These are phyloP conservation scores for Dicranocentrus wangi DNA, from an alignment of 2,888 invertebrate species.

Conservation along the genomic window DNA sequence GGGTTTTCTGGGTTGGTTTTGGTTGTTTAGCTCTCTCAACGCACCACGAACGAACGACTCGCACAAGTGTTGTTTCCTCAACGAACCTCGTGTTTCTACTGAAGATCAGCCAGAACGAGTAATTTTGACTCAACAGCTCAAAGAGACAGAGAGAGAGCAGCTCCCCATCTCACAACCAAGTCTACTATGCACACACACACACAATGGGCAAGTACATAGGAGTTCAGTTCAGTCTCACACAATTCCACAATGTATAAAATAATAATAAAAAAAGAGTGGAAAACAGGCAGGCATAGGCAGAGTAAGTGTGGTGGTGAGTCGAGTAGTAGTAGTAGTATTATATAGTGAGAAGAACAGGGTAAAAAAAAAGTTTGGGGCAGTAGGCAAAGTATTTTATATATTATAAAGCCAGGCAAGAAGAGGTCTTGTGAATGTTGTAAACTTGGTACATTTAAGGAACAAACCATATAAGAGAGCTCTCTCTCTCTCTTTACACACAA, in stretches of 20 bases:
- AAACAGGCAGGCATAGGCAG: too few relatives aligned
- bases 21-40: too few relatives aligned
- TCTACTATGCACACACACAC: neutral
- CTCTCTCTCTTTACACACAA: neutral
- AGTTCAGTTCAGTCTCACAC: too few relatives aligned
- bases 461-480: too few relatives aligned
- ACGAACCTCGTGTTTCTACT: conserved; percentile 66
- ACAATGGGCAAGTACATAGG: neutral
- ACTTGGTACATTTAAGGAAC: neutral
- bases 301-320: too few relatives aligned
- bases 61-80: conserved; percentile 56
- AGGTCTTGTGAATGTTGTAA: too few relatives aligned
- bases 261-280: too few relatives aligned
- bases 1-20: too few relatives aligned
- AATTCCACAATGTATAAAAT: too few relatives aligned
- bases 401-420: too few relatives aligned
- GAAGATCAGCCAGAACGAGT: conserved; percentile 56
- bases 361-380: conserved; percentile 51
- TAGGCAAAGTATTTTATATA: conserved; percentile 24
- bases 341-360: conserved; percentile 6
- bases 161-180: too few relatives aligned
- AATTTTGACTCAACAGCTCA: conserved; percentile 61
- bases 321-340: too few relatives aligned
- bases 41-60: conserved; percentile 28
- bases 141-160: neutral